Percentiles rank a stretch among this genome's conserved stretches.
Conservation (phyloP, 1,140 invertebrate species). For the Drosophila pachea region DNA sequence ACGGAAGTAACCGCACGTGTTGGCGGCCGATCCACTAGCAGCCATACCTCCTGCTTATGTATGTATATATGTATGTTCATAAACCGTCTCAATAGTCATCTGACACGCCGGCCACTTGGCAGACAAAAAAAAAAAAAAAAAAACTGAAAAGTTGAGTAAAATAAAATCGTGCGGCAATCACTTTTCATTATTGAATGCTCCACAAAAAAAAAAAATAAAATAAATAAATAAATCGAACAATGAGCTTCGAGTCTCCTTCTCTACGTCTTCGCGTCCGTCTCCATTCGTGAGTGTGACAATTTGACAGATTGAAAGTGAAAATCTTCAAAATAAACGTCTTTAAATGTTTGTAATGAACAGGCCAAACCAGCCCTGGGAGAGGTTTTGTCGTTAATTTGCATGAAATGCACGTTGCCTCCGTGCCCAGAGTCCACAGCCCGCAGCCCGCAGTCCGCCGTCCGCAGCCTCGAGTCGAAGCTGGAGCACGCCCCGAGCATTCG, state of each 20-base stretch:
- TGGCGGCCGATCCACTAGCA: too few relatives aligned
- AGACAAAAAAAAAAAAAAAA: slow-evolving; percentile 12
- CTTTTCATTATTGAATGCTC: slow-evolving; percentile 59
- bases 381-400: slow-evolving; percentile 66
- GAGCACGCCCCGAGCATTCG: slow-evolving; percentile 46
- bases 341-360: slow-evolving; percentile 53
- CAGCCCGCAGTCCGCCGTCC: too few relatives aligned
- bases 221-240: slow-evolving; percentile 45
- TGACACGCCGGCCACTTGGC: slow-evolving; percentile 36
- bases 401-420: slow-evolving; percentile 65
- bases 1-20: slow-evolving; percentile 47
- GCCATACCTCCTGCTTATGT: background rate
- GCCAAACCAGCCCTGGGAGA: background rate
- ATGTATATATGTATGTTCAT: slow-evolving; percentile 19
- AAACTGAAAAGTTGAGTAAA: slow-evolving; percentile 22
- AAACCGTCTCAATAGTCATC: slow-evolving; percentile 26
- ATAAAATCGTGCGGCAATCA: slow-evolving; percentile 69
- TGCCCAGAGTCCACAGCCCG: slow-evolving; percentile 25
- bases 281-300: slow-evolving; percentile 61
- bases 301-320: slow-evolving; percentile 76
- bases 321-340: slow-evolving; percentile 59
- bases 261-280: background rate
- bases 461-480: background rate
- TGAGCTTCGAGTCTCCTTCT: slow-evolving; percentile 15
- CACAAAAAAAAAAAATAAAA: slow-evolving; percentile 26